phyloP scores from a whole-genome alignment of 2,113 vertebrate genomes.

The Boleophthalmus pectinirostris region DNA sequence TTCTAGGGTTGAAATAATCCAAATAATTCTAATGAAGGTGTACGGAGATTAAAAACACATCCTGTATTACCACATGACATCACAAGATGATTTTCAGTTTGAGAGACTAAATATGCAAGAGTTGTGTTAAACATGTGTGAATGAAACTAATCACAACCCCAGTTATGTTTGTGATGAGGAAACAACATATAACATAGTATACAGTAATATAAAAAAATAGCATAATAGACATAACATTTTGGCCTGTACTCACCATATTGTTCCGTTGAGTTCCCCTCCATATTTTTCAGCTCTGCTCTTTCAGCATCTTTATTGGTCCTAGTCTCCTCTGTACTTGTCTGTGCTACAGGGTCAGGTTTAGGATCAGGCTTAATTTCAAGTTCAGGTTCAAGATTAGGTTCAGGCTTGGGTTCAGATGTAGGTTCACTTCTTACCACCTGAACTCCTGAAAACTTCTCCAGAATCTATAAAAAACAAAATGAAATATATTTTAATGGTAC shows the following conservation, averaged over 20 bases:
- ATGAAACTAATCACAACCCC: too few species aligned
- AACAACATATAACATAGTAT: too few species aligned
- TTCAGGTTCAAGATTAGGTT: too few species aligned
- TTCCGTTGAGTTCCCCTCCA: background rate
- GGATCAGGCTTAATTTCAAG: background rate
- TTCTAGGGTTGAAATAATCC: too few species aligned
- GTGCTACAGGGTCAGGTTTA: background rate
- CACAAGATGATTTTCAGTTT: too few species aligned
- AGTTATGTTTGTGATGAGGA: too few species aligned
- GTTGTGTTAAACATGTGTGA: too few species aligned
- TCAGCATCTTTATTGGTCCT: slow-evolving; percentile 8
- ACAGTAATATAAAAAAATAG: too few species aligned
- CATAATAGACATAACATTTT: background rate
- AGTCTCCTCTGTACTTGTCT: background rate
- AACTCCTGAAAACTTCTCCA: slow-evolving; percentile 71
- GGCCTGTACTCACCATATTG: slow-evolving; percentile 30
- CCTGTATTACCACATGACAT: too few species aligned
- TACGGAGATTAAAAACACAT: too few species aligned
- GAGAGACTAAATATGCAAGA: too few species aligned
- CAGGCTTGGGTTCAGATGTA: background rate
- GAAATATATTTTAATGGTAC: background rate
- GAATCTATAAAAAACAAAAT: slow-evolving; percentile 52
- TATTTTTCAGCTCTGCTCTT: background rate
- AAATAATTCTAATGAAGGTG: too few species aligned
- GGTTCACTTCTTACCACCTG: slow-evolving; percentile 49